phyloP scores from a whole-genome alignment of 2,113 vertebrate genomes.

The Ophiodon elongatus region DNA sequence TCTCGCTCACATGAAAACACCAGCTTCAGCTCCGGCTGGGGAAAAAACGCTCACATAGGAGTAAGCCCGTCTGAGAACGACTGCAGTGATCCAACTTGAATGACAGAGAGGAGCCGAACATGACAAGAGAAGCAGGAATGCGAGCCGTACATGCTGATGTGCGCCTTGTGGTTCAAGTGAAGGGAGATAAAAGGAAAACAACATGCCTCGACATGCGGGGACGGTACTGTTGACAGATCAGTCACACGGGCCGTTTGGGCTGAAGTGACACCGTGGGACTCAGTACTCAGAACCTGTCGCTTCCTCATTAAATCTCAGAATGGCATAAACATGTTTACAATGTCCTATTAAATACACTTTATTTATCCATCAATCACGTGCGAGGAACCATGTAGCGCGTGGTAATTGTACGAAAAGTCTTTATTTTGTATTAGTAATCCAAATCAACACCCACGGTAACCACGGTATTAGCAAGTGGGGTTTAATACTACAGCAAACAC shows the following conservation, averaged over 20 bases:
- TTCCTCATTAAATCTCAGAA: constrained; percentile 19
- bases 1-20: constrained; percentile 5
- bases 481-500: neutral
- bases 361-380: neutral
- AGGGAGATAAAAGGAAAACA: neutral
- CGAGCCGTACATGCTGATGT: constrained; percentile 17
- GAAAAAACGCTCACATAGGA: constrained; percentile 32
- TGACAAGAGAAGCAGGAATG: constrained; percentile 26
- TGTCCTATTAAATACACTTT: neutral
- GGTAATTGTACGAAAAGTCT: neutral
- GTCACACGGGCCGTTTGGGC: constrained; percentile 20
- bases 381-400: neutral
- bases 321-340: neutral
- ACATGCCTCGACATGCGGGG: constrained; percentile 52
- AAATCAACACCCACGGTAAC: neutral
- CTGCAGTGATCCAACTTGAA: constrained; percentile 47
- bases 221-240: constrained; percentile 11
- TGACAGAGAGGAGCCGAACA: constrained; percentile 40
- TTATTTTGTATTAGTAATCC: constrained; percentile 2
- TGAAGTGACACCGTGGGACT: constrained; percentile 8
- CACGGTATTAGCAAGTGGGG: neutral
- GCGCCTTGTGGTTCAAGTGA: constrained; percentile 45
- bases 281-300: constrained; percentile 2
- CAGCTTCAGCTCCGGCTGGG: constrained; percentile 33
- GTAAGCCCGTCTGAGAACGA: constrained; percentile 32